Base-by-base conservation (phyloP, 2,113 vertebrate genomes). In the Sinocyclocheilus maitianheensis region DNA sequence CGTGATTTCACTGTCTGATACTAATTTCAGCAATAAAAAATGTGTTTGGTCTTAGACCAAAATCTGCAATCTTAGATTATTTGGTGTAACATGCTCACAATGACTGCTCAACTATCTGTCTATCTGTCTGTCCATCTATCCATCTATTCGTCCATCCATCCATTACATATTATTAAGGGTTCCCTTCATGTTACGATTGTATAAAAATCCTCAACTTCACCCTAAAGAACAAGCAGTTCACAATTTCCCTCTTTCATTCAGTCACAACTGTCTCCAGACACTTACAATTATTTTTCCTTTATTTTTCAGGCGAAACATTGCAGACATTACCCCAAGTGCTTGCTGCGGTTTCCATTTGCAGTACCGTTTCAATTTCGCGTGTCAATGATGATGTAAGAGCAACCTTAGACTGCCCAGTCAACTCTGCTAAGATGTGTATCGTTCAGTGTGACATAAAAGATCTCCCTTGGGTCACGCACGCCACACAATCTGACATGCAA, bases 381-480 rank as follows among this genome's bases (percentile, higher is more conserved):
- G 72, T 75, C 72, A 75, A 75, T 75, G 72, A 75, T 22, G 2
- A 75, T 75, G 72, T 75, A 40, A 75, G 22, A 46, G 24, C 72
- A 75, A 75, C 22, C 22, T 24, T 75, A 24, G 40, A 75, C 72
- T 75, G 72, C 40, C 22, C 40, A 75, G 22, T 75, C 72, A 75
- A n/a, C 9, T 14, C 12, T 48, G 4, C 72, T 75, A 40, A 71
- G 69, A 72, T 40, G 3, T 22, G 69, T 37, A 69, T 2, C 69
- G 18, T 40, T 40, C 34, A 71, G 7, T 9, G 67, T 40, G 71
- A 74, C 71, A 74, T 24, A 14, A 24, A 67, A 22, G 1, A 37
- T 37, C 51, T 22, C 53, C 2, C 77, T 37, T 5, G 30, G 53
- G 51, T 37, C 26, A 60, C 30, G 2, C 30, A 34, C 5, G 16